A percentile compares a stretch with the other conserved stretches of the same genome.
These are phyloP conservation scores for Pangasius larnaudii DNA, from an alignment of 2,797 vertebrate species.

Conservation along the genomic window DNA sequence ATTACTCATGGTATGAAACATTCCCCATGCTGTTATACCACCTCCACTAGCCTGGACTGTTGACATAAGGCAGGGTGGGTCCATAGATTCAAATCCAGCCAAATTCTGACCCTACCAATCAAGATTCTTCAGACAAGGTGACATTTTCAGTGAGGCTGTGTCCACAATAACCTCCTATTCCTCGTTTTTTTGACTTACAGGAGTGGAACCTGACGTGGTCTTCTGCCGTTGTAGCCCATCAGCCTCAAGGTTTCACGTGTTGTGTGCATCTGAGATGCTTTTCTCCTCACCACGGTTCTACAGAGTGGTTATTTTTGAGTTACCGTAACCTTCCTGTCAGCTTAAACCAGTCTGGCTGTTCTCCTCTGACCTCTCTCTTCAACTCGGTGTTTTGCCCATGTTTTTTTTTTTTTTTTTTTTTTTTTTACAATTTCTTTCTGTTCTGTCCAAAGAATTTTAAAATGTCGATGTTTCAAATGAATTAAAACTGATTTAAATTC, in stretches of 20 bases:
- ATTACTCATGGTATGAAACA: neutral
- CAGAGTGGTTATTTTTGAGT: neutral
- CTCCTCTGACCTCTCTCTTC: neutral
- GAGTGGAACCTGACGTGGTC: neutral
- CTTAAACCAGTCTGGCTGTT: neutral
- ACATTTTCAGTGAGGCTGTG: neutral
- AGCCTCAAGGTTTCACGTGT: neutral
- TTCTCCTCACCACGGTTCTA: neutral
- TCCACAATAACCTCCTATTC: neutral
- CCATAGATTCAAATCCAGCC: neutral
- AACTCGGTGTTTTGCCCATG: neutral
- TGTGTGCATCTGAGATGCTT: neutral
- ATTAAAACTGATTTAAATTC: neutral
- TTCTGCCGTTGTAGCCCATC: neutral
- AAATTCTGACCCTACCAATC: neutral
- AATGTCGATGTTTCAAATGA: too few species aligned
- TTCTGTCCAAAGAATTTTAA: neutral
- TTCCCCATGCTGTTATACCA: neutral
- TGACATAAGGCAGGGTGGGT: neutral
- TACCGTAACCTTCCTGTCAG: neutral
- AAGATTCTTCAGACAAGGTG: neutral
- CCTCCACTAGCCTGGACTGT: neutral
- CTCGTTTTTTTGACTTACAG: neutral
- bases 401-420: neutral
- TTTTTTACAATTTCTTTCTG: neutral